Percentiles rank a stretch among this genome's conserved stretches.
phyloP scores from a whole-genome alignment of 2,113 vertebrate species.

The Lepus americanus region DNA sequence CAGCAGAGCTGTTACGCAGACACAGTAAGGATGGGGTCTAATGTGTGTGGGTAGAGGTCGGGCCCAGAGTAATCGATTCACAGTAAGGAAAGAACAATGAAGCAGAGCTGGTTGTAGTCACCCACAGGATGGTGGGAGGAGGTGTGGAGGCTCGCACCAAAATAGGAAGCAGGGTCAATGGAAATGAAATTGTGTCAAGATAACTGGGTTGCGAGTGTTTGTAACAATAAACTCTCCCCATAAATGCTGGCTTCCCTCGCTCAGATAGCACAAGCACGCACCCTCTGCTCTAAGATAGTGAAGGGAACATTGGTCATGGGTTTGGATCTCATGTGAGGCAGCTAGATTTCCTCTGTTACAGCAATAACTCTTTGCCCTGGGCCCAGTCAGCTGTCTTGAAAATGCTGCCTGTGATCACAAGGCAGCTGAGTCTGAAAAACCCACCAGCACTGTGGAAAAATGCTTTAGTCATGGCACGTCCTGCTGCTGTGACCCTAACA shows the following conservation, averaged over 20 bases:
- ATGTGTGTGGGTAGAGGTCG: rapidly evolving
- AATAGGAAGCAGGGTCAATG: background rate
- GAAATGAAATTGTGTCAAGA: background rate
- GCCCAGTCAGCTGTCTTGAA: background rate
- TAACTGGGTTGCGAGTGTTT: background rate
- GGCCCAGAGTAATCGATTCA: background rate
- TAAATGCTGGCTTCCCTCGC: background rate
- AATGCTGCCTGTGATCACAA: background rate
- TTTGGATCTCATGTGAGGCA: background rate
- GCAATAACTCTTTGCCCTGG: background rate
- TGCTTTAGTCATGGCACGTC: background rate
- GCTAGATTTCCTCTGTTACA: background rate
- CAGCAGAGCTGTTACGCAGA: background rate
- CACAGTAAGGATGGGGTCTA: background rate
- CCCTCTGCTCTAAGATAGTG: background rate
- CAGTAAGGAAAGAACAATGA: background rate
- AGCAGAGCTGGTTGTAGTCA: no score
- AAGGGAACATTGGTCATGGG: background rate
- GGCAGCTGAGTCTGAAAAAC: background rate
- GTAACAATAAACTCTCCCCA: background rate
- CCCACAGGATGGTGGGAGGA: no score
- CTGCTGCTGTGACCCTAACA: background rate
- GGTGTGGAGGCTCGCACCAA: background rate
- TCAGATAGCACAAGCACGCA: background rate
- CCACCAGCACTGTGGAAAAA: background rate